Base-by-base conservation (phyloP, 2,113 vertebrate species). In the Patagioenas fasciata region DNA sequence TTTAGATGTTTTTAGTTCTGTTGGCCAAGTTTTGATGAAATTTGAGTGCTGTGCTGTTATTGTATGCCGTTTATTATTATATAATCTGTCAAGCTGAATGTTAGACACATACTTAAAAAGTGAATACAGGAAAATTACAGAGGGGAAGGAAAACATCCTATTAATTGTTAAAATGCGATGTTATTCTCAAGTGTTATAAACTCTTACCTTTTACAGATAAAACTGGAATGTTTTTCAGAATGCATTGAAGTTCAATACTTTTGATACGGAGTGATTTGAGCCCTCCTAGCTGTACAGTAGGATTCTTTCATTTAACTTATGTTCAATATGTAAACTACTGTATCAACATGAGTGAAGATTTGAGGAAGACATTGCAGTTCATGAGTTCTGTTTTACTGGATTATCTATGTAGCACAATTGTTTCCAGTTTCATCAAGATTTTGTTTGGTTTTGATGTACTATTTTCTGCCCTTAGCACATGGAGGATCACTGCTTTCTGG, bases 1-100 rank as follows among this genome's bases (percentile, higher is more conserved):
- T 93, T 92, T 90, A 61, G 64, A 85, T 65, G 65, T 12, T 93
- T 91, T 94, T 44, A 85, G 74, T 90, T 82, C 36, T 77, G 25
- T 66, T 91, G 71, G 79, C 92, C 79, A 88, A 88, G 62, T 73
- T 85, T 38, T 54, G 82, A 65, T 81, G 80, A 80, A 74, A 92
- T 84, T 58, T 67, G 65, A 83, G 48, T 71, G 26, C 72, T 95
- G 65, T 88, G 72, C 40, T 81, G 77, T 91, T 81, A 78, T 83
- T 81, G 14, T 29, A n/a, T 73, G 42, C 72, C 58, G 40, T 81
- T 86, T 92, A 25, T 83, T 90, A 70, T 58, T 75, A 56, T 60
- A 21, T 29, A 21, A 78, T 78, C 80, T 84, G 60, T 83, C 89
- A 89, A 74, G 36, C 23, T 84, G 60, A 64, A 64, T 64, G 47